A percentile compares a stretch with the other conserved stretches of the same genome.
Conservation (phyloP, 2,113 vertebrate species). For the Microcebus jonahi region DNA sequence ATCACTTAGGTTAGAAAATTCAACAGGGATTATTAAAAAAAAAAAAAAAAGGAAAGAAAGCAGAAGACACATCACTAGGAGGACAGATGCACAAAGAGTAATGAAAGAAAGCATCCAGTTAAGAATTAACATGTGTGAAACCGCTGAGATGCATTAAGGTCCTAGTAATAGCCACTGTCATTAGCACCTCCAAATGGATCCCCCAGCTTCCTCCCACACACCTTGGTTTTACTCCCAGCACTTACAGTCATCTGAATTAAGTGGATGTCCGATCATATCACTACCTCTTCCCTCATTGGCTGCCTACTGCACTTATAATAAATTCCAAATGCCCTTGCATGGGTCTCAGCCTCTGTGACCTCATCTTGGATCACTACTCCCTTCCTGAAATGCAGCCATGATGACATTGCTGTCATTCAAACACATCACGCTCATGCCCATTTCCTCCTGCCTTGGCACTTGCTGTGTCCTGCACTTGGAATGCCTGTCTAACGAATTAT, state of each 20-base stretch:
- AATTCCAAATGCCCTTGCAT: neutral
- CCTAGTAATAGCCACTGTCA: neutral
- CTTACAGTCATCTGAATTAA: neutral
- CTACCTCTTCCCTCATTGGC: too few species aligned
- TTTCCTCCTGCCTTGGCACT: neutral
- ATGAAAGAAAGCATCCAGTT: neutral
- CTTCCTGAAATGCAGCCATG: neutral
- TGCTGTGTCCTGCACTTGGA: neutral
- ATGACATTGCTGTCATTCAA: neutral
- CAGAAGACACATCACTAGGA: neutral
- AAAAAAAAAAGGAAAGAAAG: neutral
- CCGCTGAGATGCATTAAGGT: neutral
- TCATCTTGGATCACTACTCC: neutral
- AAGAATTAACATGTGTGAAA: neutral
- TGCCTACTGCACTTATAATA: neutral
- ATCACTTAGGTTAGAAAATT: neutral
- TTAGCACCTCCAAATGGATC: neutral
- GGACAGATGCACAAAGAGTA: neutral
- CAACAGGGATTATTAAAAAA: neutral
- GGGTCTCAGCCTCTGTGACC: neutral
- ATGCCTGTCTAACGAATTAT: neutral
- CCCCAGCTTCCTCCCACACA: rapidly evolving
- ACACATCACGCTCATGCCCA: neutral
- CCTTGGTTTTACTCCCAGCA: neutral
- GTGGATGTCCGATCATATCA: neutral